phyloP scores from a whole-genome alignment of 2,113 vertebrate species.

The Pelobates fuscus region DNA sequence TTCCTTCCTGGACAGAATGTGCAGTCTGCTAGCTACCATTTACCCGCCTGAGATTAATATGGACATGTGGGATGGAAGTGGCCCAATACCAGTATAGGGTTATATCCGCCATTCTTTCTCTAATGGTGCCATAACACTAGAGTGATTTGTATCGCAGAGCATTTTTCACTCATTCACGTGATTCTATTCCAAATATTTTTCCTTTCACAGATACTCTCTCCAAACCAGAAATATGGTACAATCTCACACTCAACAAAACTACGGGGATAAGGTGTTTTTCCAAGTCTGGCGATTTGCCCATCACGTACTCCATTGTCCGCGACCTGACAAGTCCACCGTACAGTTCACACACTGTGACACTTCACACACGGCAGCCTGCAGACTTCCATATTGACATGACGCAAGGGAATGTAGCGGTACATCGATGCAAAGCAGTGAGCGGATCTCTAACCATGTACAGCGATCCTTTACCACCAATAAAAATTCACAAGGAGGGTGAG shows the following conservation, averaged over 20 bases:
- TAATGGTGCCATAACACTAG: too few species aligned
- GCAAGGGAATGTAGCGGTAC: background rate
- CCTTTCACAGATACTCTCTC: background rate
- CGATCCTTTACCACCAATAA: background rate
- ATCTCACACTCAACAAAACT: background rate
- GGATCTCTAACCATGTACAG: background rate
- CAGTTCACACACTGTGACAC: slow-evolving; percentile 51
- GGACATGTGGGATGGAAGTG: too few species aligned
- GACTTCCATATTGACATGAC: slow-evolving; percentile 60
- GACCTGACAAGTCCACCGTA: slow-evolving; percentile 14
- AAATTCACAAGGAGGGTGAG: background rate
- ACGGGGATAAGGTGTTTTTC: slow-evolving; percentile 35
- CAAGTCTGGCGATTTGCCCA: background rate
- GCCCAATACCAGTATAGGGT: too few species aligned
- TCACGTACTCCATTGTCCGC: slow-evolving; percentile 55
- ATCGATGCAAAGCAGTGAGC: slow-evolving; percentile 14
- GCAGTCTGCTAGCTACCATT: too few species aligned
- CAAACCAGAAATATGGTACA: slow-evolving; percentile 34
- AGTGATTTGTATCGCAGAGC: too few species aligned
- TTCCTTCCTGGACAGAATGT: too few species aligned
- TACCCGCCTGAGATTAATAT: too few species aligned
- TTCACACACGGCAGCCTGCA: slow-evolving; percentile 52
- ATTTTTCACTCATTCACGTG: too few species aligned
- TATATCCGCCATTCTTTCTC: too few species aligned
- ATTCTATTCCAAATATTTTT: background rate